phyloP scores from a whole-genome alignment of 2,113 vertebrate genomes.

The Serinus canaria region DNA sequence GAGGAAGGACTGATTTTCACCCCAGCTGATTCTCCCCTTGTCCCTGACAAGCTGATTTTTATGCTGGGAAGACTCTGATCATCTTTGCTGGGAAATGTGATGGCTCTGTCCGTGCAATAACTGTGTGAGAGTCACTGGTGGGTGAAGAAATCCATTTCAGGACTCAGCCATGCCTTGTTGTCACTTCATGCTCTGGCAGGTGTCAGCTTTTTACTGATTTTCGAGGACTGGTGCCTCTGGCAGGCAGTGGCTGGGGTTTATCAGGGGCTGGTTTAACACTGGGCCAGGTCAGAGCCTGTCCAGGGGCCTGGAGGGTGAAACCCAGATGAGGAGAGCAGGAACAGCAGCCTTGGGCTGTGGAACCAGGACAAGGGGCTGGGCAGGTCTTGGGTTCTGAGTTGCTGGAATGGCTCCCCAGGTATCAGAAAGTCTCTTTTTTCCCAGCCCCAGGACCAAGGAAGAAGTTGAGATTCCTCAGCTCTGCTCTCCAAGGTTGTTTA shows the following conservation, averaged over 20 bases:
- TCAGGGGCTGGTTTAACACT: background rate
- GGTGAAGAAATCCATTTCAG: background rate
- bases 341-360: background rate
- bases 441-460: too few relatives aligned
- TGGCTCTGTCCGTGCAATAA: background rate
- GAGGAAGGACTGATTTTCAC: background rate
- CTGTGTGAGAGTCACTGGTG: background rate
- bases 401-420: too few relatives aligned
- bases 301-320: background rate
- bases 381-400: background rate
- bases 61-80: background rate
- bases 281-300: background rate
- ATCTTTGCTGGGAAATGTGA: background rate
- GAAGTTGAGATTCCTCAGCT: too few relatives aligned
- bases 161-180: background rate
- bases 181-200: background rate
- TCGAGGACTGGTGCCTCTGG: background rate
- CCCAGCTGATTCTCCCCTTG: background rate
- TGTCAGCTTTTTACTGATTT: background rate
- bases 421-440: too few relatives aligned
- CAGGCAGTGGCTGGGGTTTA: background rate
- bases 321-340: background rate
- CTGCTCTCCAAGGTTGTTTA: too few relatives aligned
- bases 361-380: background rate
- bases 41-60: background rate